These are phyloP conservation scores for Sinopyrophorus schimmeli DNA, from an alignment of 2,888 invertebrate genomes.

Conservation along the genomic window DNA sequence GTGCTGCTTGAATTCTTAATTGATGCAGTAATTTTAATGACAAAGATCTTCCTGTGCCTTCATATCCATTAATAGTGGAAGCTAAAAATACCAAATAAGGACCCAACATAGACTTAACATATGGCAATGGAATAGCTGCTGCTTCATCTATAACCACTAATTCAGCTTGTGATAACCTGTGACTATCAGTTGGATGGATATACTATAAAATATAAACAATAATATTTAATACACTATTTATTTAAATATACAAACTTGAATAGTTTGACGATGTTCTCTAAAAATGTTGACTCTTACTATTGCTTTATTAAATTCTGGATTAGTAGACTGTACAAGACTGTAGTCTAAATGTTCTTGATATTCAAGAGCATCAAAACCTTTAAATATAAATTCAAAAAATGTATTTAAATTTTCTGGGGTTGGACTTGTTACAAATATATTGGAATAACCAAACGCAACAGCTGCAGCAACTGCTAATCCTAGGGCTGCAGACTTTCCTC, in stretches of 20 bases:
- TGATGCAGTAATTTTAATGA: slow-evolving; percentile 94
- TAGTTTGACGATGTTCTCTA: slow-evolving; percentile 88
- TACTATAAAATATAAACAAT: slow-evolving; percentile 64
- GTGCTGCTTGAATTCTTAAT: slow-evolving; percentile 66
- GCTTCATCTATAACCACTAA: slow-evolving; percentile 97
- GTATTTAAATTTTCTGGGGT: slow-evolving; percentile 98
- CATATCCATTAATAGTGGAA: slow-evolving; percentile 97
- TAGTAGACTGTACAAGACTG: slow-evolving; percentile 90
- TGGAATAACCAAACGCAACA: slow-evolving; percentile 79
- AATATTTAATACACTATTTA: neutral
- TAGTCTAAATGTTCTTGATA: slow-evolving; percentile 97
- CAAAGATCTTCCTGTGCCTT: slow-evolving; percentile 95
- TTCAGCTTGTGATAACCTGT: slow-evolving; percentile 90
- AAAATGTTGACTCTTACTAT: slow-evolving; percentile 91
- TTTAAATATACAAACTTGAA: slow-evolving; percentile 64
- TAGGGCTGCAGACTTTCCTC: slow-evolving; percentile 97
- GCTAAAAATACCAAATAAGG: slow-evolving; percentile 94
- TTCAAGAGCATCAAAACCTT: slow-evolving; percentile 90
- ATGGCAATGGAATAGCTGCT: slow-evolving; percentile 94
- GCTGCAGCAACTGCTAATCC: slow-evolving; percentile 90
- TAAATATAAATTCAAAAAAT: slow-evolving; percentile 94
- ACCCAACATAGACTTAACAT: slow-evolving; percentile 85
- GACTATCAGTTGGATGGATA: slow-evolving; percentile 90
- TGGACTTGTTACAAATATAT: slow-evolving; percentile 96
- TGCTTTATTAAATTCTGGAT: slow-evolving; percentile 96